Base-by-base conservation (phyloP, 2,888 invertebrate genomes). In the Sclerodermus sp. region DNA sequence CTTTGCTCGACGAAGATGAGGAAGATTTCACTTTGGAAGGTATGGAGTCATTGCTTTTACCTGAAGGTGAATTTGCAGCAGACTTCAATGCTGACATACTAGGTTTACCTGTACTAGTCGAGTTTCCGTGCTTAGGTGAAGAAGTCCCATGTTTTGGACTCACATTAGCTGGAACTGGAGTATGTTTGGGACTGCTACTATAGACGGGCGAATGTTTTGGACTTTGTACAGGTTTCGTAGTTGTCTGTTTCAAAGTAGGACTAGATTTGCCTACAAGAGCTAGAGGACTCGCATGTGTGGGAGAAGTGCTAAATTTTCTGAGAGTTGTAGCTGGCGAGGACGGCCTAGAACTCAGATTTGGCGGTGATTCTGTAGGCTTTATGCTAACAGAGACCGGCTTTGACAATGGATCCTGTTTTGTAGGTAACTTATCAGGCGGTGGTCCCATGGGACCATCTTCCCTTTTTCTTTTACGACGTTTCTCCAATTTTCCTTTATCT, bases 71-170 rank as follows among this genome's bases (percentile, higher is more conserved):
- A 54, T 76, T 79, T 14, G 68, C 83, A 1, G 91, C 91, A 32
- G 89, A 92, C 73, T 93, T 93, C 16, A 93, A 77, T 0, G 92
- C 86, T 0, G 91, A 91, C 90, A 93, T 91, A 68, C 92, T 92
- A 0, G 93, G 93, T 71, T 93, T 93, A 0, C 93, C 93, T 1
- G 90, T 87, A 49, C 84, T 82, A 12, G 87, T 83, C 0, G 86
- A 84, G 17, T 81, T 81, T 0, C 86, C 85, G 63, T 91, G 91
- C 74, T 91, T 92, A 15, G 92, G 91, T 13, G 91, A 91, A 12
- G 87, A 86, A 14, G 88, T 86, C 43, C 87, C 87, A 71, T 90
- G 90, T 49, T 77, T 79, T 70, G 87, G 88, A 79, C 90, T 91
- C 63, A 88, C 89, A 76, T 88, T 89, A 47, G 88, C 87, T 53